Evolutionary conservation across 1,140 invertebrate species (phyloP), one percentile per base, ranked within the genome.

Genomic region (Hermatobates lingyangjiaoensis): DNA sequence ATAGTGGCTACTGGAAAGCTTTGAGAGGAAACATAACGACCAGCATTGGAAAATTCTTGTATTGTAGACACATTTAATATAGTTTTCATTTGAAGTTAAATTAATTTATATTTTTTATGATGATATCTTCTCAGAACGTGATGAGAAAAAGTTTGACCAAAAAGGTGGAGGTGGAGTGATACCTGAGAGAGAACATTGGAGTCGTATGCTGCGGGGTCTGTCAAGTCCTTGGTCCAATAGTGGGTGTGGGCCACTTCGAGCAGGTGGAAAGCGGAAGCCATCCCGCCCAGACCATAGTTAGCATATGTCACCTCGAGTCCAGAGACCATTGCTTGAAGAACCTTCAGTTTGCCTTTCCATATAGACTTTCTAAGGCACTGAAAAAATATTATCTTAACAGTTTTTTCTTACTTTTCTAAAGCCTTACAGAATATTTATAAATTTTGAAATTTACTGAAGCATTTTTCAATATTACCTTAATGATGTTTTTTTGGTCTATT

Each of bases 241-340:
- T 98, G 94, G 0, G 94, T 98, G 66, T 98, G 93, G 1, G 92
- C 88, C 62, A 98, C 93, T 73, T 98, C 94, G 55, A 97, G 79
- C 44, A 98, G 71, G 68, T 95, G 91, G 66, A 92, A 94, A 14
- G 91, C 87, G 2, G 90, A 95, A 0, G 94, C 94, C 82, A 97
- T 93, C 23, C 96, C 96, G 48, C 93, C 92, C 0, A 92, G 72
- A 0, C 92, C 91, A 61, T 90, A 90, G 71, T 94, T 96, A 20
- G 79, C 75, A 63, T 87, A 98, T 1, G 90, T 94, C 53, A 83
- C 78, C 63, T 94, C 91, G 50, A 98, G 70, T 10, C 96, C 96
- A 60, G 80, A 77, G 21, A 89, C 77, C 24, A 94, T 79, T 10
- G 90, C 83, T 68, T 86, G 81, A 28, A 97, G 65, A 55, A 94